Evolutionary conservation across 2,888 invertebrate genomes (phyloP).

Genomic region (Yponomeuta sedellus): DNA sequence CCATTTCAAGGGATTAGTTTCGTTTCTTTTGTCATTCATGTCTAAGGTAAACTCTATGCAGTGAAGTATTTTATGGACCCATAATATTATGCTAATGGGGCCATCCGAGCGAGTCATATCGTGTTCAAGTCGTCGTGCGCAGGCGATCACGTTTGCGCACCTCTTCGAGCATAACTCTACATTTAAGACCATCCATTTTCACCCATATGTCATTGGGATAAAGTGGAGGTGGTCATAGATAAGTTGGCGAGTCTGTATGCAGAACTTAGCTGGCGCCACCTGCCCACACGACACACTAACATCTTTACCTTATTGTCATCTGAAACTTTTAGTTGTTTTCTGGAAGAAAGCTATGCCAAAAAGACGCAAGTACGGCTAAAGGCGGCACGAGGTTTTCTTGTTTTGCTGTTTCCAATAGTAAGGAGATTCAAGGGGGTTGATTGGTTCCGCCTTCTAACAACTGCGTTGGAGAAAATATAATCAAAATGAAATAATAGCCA

Average conservation of each 20-base stretch:
- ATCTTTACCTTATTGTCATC: not conserved
- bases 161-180: not conserved
- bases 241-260: not conserved
- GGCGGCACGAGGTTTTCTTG: not conserved
- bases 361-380: not conserved
- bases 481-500: not conserved
- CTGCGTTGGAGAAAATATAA: not conserved
- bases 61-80: slow-evolving; percentile 15
- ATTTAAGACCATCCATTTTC: not conserved
- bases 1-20: slow-evolving; percentile 6
- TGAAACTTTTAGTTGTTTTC: not conserved
- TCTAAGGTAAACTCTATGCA: slow-evolving; percentile 2
- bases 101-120: slow-evolving; percentile 13
- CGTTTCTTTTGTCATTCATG: slow-evolving; percentile 2
- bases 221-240: not conserved
- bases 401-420: not conserved
- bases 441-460: not conserved
- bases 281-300: slow-evolving; percentile 6
- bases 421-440: not conserved
- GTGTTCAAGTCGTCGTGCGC: slow-evolving; percentile 7
- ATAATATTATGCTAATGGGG: slow-evolving; percentile 14
- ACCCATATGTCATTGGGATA: slow-evolving; percentile 2
- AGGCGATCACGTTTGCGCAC: slow-evolving; percentile 4
- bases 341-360: not conserved
- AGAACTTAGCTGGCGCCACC: slow-evolving; percentile 10